phyloP scores from a whole-genome alignment of 2,888 invertebrate genomes.

The Brenthis hecate region DNA sequence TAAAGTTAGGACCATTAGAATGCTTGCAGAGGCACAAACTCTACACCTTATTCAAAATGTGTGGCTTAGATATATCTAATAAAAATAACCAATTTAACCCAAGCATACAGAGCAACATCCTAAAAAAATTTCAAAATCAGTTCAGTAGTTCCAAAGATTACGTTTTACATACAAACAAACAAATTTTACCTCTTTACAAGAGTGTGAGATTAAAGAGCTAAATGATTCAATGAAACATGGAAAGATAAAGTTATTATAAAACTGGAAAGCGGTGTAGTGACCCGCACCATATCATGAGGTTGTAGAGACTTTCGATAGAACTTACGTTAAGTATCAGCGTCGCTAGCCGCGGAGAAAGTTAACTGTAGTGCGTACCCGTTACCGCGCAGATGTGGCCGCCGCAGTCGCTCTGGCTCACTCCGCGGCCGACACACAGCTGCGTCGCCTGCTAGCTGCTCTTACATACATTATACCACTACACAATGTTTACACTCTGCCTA shows the following conservation, averaged over 20 bases:
- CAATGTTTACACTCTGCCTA: slow-evolving; percentile 60
- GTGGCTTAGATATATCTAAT: too few species aligned
- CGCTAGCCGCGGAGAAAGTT: slow-evolving; percentile 75
- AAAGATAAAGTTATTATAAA: slow-evolving; percentile 1
- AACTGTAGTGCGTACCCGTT: slow-evolving; percentile 80
- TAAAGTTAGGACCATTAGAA: too few species aligned
- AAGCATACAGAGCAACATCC: too few species aligned
- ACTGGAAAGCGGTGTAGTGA: slow-evolving; percentile 39
- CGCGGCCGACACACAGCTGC: slow-evolving; percentile 34
- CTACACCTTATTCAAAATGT: too few species aligned
- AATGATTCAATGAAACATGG: not conserved
- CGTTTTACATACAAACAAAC: too few species aligned
- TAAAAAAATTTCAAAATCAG: too few species aligned
- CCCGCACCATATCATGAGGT: slow-evolving; percentile 70
- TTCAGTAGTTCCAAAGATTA: too few species aligned
- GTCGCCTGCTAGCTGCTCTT: not conserved
- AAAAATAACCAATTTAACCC: too few species aligned
- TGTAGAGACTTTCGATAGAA: slow-evolving; percentile 75
- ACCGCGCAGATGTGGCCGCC: slow-evolving; percentile 48
- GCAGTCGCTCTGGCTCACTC: slow-evolving; percentile 47
- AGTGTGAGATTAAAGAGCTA: too few species aligned
- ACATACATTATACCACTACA: slow-evolving; percentile 23
- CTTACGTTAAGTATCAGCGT: slow-evolving; percentile 50
- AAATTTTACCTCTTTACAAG: too few species aligned
- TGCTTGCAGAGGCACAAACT: too few species aligned